A percentile compares a stretch with the other conserved stretches of the same genome.
Evolutionary conservation across 1,140 invertebrate species (phyloP).

Genomic region (Chelonus insularis): DNA sequence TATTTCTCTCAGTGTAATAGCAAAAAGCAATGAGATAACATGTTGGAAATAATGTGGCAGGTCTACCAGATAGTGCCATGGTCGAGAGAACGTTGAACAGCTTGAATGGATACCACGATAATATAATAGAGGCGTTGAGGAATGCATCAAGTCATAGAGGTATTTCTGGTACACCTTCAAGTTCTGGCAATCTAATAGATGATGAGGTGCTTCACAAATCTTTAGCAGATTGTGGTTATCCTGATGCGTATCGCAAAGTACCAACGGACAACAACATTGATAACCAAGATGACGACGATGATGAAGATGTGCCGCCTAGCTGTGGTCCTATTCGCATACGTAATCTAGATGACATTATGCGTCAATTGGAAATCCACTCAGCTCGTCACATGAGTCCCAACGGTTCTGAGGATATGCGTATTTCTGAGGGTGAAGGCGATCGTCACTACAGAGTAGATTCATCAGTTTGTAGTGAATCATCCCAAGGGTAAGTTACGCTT

Average conservation of each 20-base stretch:
- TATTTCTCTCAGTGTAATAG: too few species aligned
- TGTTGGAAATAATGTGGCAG: conserved; percentile 28
- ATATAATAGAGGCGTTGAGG: conserved; percentile 84
- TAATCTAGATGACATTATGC: conserved; percentile 87
- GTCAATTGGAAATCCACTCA: conserved; percentile 87
- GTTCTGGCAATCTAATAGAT: conserved; percentile 63
- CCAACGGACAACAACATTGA: conserved; percentile 64
- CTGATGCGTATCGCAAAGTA: conserved; percentile 63
- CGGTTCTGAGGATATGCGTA: conserved; percentile 87
- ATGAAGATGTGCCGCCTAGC: conserved; percentile 68
- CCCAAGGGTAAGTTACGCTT: conserved; percentile 67
- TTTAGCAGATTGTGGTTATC: conserved; percentile 69
- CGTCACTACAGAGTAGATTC: conserved; percentile 84
- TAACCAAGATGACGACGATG: conserved; percentile 59
- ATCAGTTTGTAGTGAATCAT: conserved; percentile 74
- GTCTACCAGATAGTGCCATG: conserved; percentile 64
- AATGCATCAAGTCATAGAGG: conserved; percentile 76
- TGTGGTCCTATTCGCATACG: conserved; percentile 81
- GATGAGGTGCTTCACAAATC: conserved; percentile 68
- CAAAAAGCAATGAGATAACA: background rate
- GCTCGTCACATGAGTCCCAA: conserved; percentile 85
- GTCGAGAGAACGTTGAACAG: conserved; percentile 79
- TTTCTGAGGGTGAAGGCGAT: conserved; percentile 89
- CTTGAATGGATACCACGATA: conserved; percentile 90
- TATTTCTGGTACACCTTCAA: conserved; percentile 63